These are phyloP conservation scores for Tetanocera ferruginea DNA, from an alignment of 2,888 invertebrate genomes.

Conservation along the genomic window DNA sequence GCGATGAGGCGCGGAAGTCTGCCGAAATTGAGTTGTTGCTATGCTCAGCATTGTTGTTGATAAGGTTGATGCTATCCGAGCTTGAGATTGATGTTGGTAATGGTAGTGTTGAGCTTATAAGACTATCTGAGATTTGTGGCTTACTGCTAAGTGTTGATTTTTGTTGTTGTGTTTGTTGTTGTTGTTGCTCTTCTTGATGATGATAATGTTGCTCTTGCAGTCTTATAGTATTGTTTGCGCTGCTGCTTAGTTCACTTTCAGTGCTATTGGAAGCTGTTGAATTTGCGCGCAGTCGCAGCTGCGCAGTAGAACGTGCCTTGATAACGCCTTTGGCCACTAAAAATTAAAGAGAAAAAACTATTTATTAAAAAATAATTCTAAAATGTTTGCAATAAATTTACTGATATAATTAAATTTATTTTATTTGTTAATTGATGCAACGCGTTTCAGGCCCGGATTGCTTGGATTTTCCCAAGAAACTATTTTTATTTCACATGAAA, in stretches of 20 bases:
- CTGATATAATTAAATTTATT: no score
- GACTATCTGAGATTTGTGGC: conserved; percentile 41
- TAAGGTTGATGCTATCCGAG: background rate
- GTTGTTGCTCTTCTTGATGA: conserved; percentile 39
- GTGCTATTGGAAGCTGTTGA: background rate
- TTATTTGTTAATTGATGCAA: no score
- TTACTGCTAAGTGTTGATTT: conserved; percentile 22
- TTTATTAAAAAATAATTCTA: background rate
- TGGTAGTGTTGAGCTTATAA: conserved; percentile 36
- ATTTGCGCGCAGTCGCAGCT: conserved; percentile 29
- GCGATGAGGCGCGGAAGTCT: background rate
- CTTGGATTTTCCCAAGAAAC: no score
- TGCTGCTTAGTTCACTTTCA: conserved; percentile 4
- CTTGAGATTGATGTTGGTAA: background rate
- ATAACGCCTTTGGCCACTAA: conserved; percentile 55
- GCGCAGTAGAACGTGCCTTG: conserved; percentile 42
- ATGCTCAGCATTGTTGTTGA: background rate
- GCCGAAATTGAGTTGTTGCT: background rate
- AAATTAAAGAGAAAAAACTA: conserved; percentile 37
- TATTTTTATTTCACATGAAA: no score
- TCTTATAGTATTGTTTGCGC: conserved; percentile 36
- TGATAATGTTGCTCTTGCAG: conserved; percentile 46
- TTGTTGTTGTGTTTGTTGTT: conserved; percentile 19
- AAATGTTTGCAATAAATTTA: no score
- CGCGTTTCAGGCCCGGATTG: no score